Evolutionary conservation across 2,113 vertebrate genomes (phyloP), one percentile per base, ranked within the genome.

Genomic region (Nesogale talazaci): DNA sequence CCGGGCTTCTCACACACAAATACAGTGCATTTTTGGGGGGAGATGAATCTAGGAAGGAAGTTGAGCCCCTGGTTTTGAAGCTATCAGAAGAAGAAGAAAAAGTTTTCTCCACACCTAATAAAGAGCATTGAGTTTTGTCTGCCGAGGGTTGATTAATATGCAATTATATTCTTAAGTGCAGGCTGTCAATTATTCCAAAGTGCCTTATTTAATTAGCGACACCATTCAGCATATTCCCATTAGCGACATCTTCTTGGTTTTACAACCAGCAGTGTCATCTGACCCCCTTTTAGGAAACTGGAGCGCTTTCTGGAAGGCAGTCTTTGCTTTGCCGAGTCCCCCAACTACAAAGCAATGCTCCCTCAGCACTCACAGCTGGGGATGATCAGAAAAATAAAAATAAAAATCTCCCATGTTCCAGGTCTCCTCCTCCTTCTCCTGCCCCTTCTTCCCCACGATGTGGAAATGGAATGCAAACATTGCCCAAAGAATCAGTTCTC

Each of bases 131-230:
- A 89, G 93, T 96, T 93, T 93, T 96, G 72, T 93, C 93, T 94
- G 88, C 89, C 88, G 92, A 95, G 84, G 79, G 91, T 38, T 90
- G 77, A 95, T 72, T 88, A 95, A 94, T 80, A 89, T 42, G 67
- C 67, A 63, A 69, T 87, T 92, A 95, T 34, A 86, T 85, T 95
- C 90, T 87, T 96, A 95, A 86, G 88, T 95, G 87, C 46, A 94
- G 40, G 75, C 27, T 81, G 80, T 81, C 96, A 91, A 96, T 91
- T 67, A 95, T 95, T 96, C 56, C 79, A 94, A 88, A 95, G 90
- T 34, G 40, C 77, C 85, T 88, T 86, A 93, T 91, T 95, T 94
- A 95, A 97, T 97, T 92, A 96, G 93, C 52, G 85, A 80, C 46
- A 83, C 52, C 61, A 34, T 89, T 87, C 89, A 0, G n/a, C 52